Base-by-base conservation (phyloP, 2,888 invertebrate species). In the Spilosoma lubricipeda region DNA sequence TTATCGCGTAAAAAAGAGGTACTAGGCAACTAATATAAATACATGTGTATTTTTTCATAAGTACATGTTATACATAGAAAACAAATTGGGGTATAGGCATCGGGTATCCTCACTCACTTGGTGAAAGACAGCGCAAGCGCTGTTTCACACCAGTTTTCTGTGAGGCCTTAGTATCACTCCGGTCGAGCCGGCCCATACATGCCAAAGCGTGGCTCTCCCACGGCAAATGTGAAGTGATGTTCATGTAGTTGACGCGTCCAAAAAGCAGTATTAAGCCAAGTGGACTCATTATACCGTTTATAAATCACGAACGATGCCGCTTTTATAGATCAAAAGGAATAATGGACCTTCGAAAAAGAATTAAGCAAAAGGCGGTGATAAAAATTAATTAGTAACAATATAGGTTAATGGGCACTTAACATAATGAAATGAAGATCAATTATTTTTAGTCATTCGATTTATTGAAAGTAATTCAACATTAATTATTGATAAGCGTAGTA, bases 281-380 rank as follows among this genome's bases (percentile, higher is more conserved):
- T 80, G 66, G 73, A 66, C 76, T 76, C 73, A 80, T 80, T 82
- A 80, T 70, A 72, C 65, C 71, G 66, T 74, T 72, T 79, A 81
- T 81, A 81, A 86, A 85, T 86, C 85, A 82, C 79, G 81, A 81
- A 83, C 80, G 82, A 80, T 80, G 77, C 79, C 81, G 79, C 81
- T 83, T 88, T 83, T 82, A 84, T 79, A 82, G 85, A 87, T 89
- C 88, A 89, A 89, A 88, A 81, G n/a, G 75, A 76, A 81, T 80
- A 75, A 80, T 74, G 7, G 13, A 77, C 74, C 83, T 87, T 85
- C 84, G 86, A 85, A 83, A 83, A 79, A 75, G 72, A 81, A 85
- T 82, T 84, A 77, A 80, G 77, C 81, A 78, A 81, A 80, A 83
- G 74, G 70, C 74, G 68, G 80, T 76, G 77, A 81, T 79, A 84